These are phyloP conservation scores for Hybos culiciformis DNA, from an alignment of 2,888 invertebrate genomes.

Conservation along the genomic window DNA sequence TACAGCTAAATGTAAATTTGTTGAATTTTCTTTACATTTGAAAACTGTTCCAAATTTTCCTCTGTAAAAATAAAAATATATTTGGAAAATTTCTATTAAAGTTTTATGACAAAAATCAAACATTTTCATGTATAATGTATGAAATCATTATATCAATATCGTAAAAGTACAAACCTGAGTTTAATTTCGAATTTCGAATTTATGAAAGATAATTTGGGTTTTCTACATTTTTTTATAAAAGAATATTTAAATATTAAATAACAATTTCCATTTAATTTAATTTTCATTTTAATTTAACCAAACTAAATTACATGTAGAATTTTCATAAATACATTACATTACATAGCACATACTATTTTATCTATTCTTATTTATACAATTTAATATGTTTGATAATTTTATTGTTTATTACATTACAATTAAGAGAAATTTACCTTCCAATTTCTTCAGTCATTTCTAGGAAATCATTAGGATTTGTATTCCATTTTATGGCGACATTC, in stretches of 20 bases:
- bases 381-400: not conserved
- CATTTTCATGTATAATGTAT: slow-evolving; percentile 1
- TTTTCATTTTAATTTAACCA: not conserved
- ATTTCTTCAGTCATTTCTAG: slow-evolving; percentile 82
- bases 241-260: not conserved
- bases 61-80: slow-evolving; percentile 40
- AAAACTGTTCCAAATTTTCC: slow-evolving; percentile 97
- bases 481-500: slow-evolving; percentile 72
- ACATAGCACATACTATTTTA: too few species aligned
- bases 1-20: slow-evolving; percentile 72
- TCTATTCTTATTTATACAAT: too few species aligned
- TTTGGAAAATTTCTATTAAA: slow-evolving; percentile 4
- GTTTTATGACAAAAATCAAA: not conserved
- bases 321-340: not conserved
- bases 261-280: too few species aligned
- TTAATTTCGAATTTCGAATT: not conserved
- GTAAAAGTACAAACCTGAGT: too few species aligned
- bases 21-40: slow-evolving; percentile 72
- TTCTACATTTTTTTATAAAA: not conserved
- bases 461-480: slow-evolving; percentile 70
- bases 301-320: too few species aligned
- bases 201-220: not conserved
- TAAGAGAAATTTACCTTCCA: slow-evolving; percentile 86
- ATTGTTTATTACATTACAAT: too few species aligned
- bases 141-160: not conserved